Evolutionary conservation across 1,140 invertebrate species (phyloP).

Genomic region (Zeugodacus cucurbitae): DNA sequence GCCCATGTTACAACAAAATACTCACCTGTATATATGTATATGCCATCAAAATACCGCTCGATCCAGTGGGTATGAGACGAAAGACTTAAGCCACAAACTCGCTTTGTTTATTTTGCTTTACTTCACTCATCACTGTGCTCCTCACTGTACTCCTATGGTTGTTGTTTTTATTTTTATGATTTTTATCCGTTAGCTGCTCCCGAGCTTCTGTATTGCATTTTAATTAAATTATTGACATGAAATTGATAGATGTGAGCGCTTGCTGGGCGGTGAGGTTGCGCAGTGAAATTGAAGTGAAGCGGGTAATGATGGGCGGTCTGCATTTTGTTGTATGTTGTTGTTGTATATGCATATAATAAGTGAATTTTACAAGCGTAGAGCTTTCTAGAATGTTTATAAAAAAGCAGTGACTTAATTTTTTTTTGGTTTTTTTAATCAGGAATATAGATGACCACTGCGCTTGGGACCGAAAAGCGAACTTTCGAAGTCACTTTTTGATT

Average conservation of each 20-base stretch:
- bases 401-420: too few species aligned
- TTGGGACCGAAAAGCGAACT: too few species aligned
- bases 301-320: neutral
- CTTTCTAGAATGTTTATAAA: too few species aligned
- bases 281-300: slow-evolving; percentile 5
- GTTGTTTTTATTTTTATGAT: neutral
- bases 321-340: neutral
- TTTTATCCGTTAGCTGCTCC: slow-evolving; percentile 20
- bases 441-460: too few species aligned
- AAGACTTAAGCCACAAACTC: slow-evolving; percentile 25
- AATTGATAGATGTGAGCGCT: neutral
- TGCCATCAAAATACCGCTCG: neutral
- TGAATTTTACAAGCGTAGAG: too few species aligned
- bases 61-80: neutral
- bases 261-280: neutral
- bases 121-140: neutral
- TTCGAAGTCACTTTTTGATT: too few species aligned
- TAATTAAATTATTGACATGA: slow-evolving; percentile 24
- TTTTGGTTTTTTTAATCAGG: too few species aligned
- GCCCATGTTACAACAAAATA: neutral
- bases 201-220: slow-evolving; percentile 4
- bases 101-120: neutral
- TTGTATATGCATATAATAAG: too few species aligned
- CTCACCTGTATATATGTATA: neutral
- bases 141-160: neutral